Base-by-base conservation (phyloP, 2,797 vertebrate genomes). In the Acipenser oxyrinchus region DNA sequence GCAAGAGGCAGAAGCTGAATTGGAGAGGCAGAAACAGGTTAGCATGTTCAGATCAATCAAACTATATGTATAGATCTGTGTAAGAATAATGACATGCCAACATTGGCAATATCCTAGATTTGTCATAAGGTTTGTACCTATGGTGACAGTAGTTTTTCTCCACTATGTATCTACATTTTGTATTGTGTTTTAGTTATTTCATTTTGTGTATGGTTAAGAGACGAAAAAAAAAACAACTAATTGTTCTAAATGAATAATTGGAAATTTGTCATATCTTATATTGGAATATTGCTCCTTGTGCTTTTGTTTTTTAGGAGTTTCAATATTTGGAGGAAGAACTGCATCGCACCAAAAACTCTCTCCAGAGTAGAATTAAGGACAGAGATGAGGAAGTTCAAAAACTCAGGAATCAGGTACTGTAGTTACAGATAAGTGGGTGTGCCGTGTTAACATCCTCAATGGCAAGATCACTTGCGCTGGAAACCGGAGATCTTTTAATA, bases 321-420 rank as follows among this genome's bases (percentile, higher is more conserved):
- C 93, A 82, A 74, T 99, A 98, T 59, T 71, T 89, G 0, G 94
- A 99, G 74, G 97, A 99, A 59, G 96, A 99, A 75, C 76, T 96
- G 1, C 92, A 95, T 76, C 89, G 91, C 70, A 89, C 92, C 48
- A 97, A 97, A 84, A 89, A 79, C 65, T 89, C 88, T 15, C 84
- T 99, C 74, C 97, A 98, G 80, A 94, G 89, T 81, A 91, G 95
- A 73, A 88, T 99, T 77, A 92, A 93, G 81, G 95, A 99, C 86
- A 74, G 97, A 77, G 97, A 99, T 72, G 96, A 99, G 65, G 96
- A 99, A 82, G 98, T 99, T 75, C 94, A 99, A 72, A 99, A 98
- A 82, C 95, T 99, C 77, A 92, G 96, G 83, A 98, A 98, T 81
- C 97, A 99, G 93, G 97, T 96, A 73, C 18, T 53, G 51, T 53